Conservation (phyloP, 2,888 invertebrate genomes). For the Cerceris ruficornis region DNA sequence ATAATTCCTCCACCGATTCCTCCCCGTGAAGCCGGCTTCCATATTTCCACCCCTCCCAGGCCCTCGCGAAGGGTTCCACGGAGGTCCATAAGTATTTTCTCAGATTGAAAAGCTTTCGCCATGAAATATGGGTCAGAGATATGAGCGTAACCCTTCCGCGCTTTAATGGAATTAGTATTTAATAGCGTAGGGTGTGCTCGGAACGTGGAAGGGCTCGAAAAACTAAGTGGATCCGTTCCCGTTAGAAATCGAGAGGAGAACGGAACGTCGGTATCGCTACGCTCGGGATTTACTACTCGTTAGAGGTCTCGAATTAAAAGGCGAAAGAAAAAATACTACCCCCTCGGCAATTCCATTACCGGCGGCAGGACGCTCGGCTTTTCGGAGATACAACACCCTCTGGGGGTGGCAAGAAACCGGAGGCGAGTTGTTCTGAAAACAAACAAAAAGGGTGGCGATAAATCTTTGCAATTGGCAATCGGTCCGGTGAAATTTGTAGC, state of each 20-base stretch:
- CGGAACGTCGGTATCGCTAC: conserved; percentile 63
- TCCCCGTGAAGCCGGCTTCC: conserved; percentile 42
- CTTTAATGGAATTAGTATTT: conserved; percentile 82
- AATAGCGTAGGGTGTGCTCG: conserved; percentile 70
- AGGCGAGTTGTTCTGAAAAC: conserved; percentile 23
- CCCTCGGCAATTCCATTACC: conserved; percentile 45
- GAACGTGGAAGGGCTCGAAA: conserved; percentile 70
- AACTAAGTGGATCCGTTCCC: conserved; percentile 75
- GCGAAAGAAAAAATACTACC: conserved; percentile 39
- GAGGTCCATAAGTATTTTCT: conserved; percentile 72
- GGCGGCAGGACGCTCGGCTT: not conserved
- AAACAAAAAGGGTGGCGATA: conserved; percentile 12
- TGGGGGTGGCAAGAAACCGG: conserved; percentile 19
- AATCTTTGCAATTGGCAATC: no score
- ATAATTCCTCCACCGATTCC: conserved; percentile 64
- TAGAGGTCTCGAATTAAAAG: conserved; percentile 57
- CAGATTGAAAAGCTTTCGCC: conserved; percentile 77
- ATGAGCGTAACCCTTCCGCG: conserved; percentile 79
- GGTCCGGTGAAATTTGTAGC: no score
- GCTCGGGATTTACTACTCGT: conserved; percentile 63
- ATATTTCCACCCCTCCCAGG: conserved; percentile 62
- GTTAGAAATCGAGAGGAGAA: conserved; percentile 33
- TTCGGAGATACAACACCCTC: not conserved
- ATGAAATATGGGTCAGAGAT: conserved; percentile 81
- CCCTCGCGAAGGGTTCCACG: conserved; percentile 35